phyloP scores from a whole-genome alignment of 1,140 invertebrate genomes.

The Pinna nobilis region DNA sequence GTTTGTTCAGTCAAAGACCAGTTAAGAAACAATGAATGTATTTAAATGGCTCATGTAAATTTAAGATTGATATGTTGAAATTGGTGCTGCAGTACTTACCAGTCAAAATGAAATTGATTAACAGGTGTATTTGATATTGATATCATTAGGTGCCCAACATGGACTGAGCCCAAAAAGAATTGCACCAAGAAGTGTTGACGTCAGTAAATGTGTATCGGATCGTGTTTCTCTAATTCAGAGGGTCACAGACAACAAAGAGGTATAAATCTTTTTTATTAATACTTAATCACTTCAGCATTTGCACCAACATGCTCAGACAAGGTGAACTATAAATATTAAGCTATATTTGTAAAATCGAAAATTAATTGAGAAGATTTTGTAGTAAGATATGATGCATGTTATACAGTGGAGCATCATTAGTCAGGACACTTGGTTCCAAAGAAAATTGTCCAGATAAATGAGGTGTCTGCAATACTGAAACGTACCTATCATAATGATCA shows the following conservation, averaged over 20 bases:
- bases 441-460: too few species aligned
- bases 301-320: not conserved
- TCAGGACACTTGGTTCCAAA: too few species aligned
- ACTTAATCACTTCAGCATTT: not conserved
- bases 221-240: conserved; percentile 68
- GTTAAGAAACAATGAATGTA: not conserved
- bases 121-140: conserved; percentile 1
- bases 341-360: too few species aligned
- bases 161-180: conserved; percentile 35
- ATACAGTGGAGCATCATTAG: too few species aligned
- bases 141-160: not conserved
- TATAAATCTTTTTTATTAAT: conserved; percentile 31
- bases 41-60: not conserved
- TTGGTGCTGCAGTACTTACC: not conserved
- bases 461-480: too few species aligned
- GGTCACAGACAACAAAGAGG: conserved; percentile 59
- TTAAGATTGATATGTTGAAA: too few species aligned
- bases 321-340: not conserved
- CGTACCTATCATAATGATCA: too few species aligned
- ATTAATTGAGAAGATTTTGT: too few species aligned
- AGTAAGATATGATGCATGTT: too few species aligned
- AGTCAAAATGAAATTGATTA: not conserved
- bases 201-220: conserved; percentile 70
- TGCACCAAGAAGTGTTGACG: conserved; percentile 54
- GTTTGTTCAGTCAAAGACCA: not conserved